Conservation (phyloP, 2,888 invertebrate genomes). For the Alentia gelatinosa region DNA sequence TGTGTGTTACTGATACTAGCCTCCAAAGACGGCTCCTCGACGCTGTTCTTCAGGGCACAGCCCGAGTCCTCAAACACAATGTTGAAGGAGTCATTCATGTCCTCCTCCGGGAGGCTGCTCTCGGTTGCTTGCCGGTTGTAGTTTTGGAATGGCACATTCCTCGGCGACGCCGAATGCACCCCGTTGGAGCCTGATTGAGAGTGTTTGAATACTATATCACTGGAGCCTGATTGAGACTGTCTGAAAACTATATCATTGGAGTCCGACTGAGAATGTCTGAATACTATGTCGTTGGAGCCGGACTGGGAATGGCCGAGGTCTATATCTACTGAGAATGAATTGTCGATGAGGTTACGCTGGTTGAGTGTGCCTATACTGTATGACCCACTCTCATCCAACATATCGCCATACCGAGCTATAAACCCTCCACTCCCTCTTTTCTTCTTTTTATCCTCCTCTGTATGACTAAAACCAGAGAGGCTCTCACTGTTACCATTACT, state of each 20-base stretch:
- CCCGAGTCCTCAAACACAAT: slow-evolving; percentile 80
- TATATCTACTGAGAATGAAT: slow-evolving; percentile 39
- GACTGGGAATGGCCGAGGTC: slow-evolving; percentile 28
- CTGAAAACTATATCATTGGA: not conserved
- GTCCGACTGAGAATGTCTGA: not conserved
- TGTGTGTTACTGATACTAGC: not conserved
- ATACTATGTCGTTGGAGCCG: not conserved
- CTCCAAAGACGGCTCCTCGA: not conserved
- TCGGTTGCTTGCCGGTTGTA: not conserved
- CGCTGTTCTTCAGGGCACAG: slow-evolving; percentile 67
- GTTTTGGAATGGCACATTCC: not conserved
- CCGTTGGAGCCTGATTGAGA: not conserved
- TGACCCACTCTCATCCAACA: slow-evolving; percentile 56
- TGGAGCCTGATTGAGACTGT: not conserved
- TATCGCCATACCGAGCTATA: not conserved
- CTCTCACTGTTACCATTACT: not conserved
- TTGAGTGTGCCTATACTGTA: slow-evolving; percentile 53
- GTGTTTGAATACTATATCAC: too few species aligned
- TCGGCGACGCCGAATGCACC: not conserved
- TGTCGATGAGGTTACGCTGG: not conserved
- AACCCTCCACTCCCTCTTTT: slow-evolving; percentile 13
- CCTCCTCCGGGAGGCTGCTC: not conserved
- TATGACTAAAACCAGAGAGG: not conserved
- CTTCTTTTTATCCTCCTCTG: not conserved
- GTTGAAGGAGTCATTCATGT: slow-evolving; percentile 56